Evolutionary conservation across 2,888 invertebrate genomes (phyloP), one percentile per base, ranked within the genome.

Genomic region (Leptura quadrifasciata): DNA sequence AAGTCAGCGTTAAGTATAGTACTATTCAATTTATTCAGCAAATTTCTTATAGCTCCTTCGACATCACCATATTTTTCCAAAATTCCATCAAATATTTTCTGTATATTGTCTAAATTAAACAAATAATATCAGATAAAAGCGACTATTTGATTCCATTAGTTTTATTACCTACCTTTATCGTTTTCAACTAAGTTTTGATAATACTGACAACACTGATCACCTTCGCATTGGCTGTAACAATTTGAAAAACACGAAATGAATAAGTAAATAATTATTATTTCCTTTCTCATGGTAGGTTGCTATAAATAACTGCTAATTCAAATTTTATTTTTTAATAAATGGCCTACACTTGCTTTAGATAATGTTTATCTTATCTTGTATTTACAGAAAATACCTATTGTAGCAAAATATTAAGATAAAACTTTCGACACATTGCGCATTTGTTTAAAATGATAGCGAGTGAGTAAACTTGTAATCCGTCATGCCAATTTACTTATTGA

Each of bases 61-160:
- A 75, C 60, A 65, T 76, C 71, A 31, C 72, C 77, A 27, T 77
- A 77, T 35, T 75, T 75, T 15, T 64, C 57, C 47, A 77, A 72
- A 6, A 77, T 47, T 55, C n/a, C 39, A n/a, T 77, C 72, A 18
- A 60, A 69, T 24, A 70, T 63, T 27, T 63, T 67, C 72, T 74
- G 67, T 52, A 68, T 65, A 68, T 47, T 27, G 0, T 24, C 58
- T 69, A 18, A 58, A 21, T 21, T 65, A n/a, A 5, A 2, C n/a
- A 47, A 15, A 35, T 2, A 10, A 65, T 52, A 17, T 15, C 12
- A 1, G 9, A 52, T 2, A 52, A 47, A 47, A 12, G 6, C 20
- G 1, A 1, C n/a, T 64, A 2, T 15, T 67, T 67, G n/a, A n/a
- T 54, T 21, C 1, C 27, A 31, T 31, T 57, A n/a, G n/a, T 60